These are phyloP conservation scores for Eulemur rubriventer DNA, from an alignment of 2,797 vertebrate genomes.

Conservation along the genomic window DNA sequence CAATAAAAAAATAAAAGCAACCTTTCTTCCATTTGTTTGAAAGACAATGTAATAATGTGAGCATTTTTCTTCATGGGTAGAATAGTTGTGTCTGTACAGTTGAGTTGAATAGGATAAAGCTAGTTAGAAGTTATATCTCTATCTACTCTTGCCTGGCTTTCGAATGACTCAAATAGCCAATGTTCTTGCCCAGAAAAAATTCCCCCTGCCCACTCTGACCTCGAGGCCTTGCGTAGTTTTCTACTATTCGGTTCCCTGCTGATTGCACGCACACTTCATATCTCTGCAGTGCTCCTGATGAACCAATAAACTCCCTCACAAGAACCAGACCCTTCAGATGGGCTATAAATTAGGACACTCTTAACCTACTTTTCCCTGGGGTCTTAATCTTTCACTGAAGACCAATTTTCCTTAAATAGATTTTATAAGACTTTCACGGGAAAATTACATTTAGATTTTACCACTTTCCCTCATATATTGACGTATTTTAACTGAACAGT, in stretches of 20 bases:
- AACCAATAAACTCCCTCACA: not conserved
- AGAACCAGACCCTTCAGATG: not conserved
- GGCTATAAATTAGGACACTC: constrained; percentile 13
- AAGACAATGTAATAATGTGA: not conserved
- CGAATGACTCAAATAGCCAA: not conserved
- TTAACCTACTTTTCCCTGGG: not conserved
- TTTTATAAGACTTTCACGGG: constrained; percentile 26
- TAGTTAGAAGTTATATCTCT: not conserved
- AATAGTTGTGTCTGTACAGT: not conserved
- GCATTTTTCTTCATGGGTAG: not conserved
- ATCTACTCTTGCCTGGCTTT: not conserved
- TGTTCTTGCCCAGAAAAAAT: not conserved
- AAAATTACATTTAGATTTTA: not conserved
- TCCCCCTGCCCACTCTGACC: not conserved
- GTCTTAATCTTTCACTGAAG: not conserved
- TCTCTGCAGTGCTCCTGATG: not conserved
- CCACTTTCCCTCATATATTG: not conserved
- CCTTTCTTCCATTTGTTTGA: not conserved
- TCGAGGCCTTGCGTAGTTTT: not conserved
- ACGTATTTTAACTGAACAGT: not conserved
- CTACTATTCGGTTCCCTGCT: not conserved
- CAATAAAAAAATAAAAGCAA: not conserved
- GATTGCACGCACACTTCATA: not conserved
- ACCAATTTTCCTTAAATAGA: not conserved
- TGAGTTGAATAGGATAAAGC: not conserved